Evolutionary conservation across 2,797 vertebrate genomes (phyloP).

Genomic region (Numenius phaeopus): DNA sequence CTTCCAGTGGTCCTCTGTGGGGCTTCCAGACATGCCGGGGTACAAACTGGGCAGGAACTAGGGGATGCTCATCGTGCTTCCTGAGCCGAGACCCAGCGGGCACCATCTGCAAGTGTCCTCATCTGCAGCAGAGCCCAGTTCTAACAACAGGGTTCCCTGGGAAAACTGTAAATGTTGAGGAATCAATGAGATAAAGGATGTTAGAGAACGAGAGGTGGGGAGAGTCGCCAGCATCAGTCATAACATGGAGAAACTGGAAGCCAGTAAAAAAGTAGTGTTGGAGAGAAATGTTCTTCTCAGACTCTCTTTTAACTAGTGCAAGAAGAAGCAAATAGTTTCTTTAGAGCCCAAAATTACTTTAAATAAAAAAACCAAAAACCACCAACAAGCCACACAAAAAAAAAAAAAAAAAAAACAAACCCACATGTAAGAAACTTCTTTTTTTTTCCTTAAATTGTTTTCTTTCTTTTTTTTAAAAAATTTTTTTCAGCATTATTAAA

Average conservation of each 20-base stretch:
- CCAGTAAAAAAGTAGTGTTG: background rate
- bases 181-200: background rate
- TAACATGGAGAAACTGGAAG: background rate
- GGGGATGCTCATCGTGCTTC: background rate
- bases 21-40: fast-evolving
- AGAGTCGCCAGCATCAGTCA: background rate
- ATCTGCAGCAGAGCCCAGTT: background rate
- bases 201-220: background rate
- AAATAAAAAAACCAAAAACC: background rate
- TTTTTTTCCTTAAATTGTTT: background rate
- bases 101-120: background rate
- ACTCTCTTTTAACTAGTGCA: background rate
- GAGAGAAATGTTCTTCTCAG: background rate
- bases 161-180: background rate
- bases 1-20: fast-evolving
- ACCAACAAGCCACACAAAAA: background rate
- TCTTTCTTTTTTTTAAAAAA: too few species aligned
- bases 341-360: background rate
- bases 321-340: background rate
- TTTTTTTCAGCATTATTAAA: background rate
- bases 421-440: background rate
- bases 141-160: background rate
- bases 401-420: too few species aligned
- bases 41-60: fast-evolving
- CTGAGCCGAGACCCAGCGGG: background rate